Percentiles rank a stretch among this genome's conserved stretches.
Evolutionary conservation across 35 echinoderm and acorn worm species (phyloP).

Genomic region (Apostichopus californicus): DNA sequence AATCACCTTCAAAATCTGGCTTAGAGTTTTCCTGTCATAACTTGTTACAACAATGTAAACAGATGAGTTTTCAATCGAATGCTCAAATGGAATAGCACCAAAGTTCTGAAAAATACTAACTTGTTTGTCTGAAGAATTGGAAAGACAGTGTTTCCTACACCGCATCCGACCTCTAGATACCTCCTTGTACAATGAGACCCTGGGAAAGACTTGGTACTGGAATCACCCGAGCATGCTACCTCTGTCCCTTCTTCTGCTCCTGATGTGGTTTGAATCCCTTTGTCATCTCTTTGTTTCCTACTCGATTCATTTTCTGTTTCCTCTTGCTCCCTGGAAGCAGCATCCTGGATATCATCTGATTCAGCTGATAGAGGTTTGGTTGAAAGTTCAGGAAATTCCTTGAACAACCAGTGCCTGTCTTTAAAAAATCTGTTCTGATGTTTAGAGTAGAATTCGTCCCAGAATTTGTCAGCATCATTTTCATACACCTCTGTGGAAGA

Average conservation of each 20-base stretch:
- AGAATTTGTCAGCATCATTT: slow-evolving; percentile 80
- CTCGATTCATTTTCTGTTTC: neutral
- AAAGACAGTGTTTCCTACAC: slow-evolving; percentile 98
- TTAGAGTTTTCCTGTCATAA: too few species aligned
- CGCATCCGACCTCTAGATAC: slow-evolving; percentile 94
- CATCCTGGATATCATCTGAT: neutral
- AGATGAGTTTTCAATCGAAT: too few species aligned
- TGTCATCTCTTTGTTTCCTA: neutral
- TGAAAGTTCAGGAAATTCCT: slow-evolving; percentile 95
- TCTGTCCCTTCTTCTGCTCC: neutral
- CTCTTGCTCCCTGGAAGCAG: neutral
- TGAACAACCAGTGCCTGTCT: slow-evolving; percentile 97
- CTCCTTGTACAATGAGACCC: slow-evolving; percentile 55
- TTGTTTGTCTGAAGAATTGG: slow-evolving; percentile 92
- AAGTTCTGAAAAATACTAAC: slow-evolving; percentile 50
- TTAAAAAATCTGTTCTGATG: slow-evolving; percentile 99
- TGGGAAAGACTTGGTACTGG: slow-evolving; percentile 49
- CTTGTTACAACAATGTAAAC: too few species aligned
- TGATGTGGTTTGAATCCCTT: neutral
- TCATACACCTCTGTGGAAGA: slow-evolving; percentile 74
- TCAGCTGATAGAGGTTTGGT: neutral
- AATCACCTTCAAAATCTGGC: too few species aligned
- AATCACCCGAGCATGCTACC: neutral
- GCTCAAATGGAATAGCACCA: too few species aligned
- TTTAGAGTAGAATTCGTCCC: slow-evolving; percentile 96